Percentiles rank a stretch among this genome's conserved stretches.
These are phyloP conservation scores for Corapipo altera DNA, from an alignment of 2,113 vertebrate genomes.

Conservation along the genomic window DNA sequence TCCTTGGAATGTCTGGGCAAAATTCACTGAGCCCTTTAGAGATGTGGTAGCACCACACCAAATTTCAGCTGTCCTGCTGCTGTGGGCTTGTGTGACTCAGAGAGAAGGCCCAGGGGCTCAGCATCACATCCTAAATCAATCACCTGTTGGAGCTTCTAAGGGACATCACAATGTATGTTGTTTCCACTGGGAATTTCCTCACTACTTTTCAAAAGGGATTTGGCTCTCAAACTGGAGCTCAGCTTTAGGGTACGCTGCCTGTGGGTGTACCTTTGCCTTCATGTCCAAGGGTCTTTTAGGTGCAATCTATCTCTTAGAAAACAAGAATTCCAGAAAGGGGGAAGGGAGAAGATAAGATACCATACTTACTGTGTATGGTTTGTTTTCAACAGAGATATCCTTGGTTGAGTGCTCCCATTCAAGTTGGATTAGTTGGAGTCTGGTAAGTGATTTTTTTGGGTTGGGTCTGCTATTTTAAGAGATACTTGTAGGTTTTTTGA, in stretches of 20 bases:
- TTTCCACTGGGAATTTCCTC: background rate
- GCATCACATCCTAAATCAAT: background rate
- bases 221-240: background rate
- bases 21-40: background rate
- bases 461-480: background rate
- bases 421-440: conserved; percentile 93
- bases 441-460: conserved; percentile 77
- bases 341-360: background rate
- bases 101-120: background rate
- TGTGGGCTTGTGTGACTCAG: background rate
- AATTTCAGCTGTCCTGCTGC: fast-evolving
- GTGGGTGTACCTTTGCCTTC: background rate
- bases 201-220: background rate
- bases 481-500: background rate
- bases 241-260: background rate
- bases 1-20: background rate
- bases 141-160: background rate
- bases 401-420: conserved; percentile 98
- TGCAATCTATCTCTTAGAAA: background rate
- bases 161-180: background rate
- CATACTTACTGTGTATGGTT: background rate
- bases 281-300: background rate
- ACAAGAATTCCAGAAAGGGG: background rate
- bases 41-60: background rate
- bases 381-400: conserved; percentile 83